These are phyloP conservation scores for Panorpa germanica DNA, from an alignment of 2,888 invertebrate species.

Conservation along the genomic window DNA sequence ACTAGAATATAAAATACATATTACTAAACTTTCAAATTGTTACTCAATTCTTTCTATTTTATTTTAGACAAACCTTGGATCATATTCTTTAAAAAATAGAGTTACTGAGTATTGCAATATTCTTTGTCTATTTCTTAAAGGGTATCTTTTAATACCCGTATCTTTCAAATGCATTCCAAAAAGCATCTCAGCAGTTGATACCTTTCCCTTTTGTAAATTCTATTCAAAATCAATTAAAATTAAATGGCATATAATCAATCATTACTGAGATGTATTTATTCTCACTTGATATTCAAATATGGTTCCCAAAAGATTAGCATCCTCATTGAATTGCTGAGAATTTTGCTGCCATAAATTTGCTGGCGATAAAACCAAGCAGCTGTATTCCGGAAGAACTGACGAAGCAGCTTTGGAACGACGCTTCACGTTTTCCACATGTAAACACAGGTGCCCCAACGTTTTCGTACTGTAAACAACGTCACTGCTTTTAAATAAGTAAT, in stretches of 20 bases:
- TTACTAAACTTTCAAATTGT: constrained; percentile 6
- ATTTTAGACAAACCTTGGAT: too few species aligned
- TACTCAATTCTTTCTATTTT: constrained; percentile 18
- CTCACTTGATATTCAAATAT: constrained; percentile 68
- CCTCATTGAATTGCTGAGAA: constrained; percentile 55
- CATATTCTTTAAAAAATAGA: constrained; percentile 61
- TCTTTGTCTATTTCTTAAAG: constrained; percentile 63
- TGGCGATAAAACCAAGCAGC: constrained; percentile 79
- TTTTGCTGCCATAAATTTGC: constrained; percentile 88
- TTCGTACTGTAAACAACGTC: too few species aligned
- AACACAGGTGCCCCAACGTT: constrained; percentile 62
- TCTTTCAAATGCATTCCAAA: constrained; percentile 85
- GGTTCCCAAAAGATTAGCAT: constrained; percentile 61
- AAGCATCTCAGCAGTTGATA: constrained; percentile 71
- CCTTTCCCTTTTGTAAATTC: constrained; percentile 69
- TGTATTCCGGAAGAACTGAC: constrained; percentile 69
- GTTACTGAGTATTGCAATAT: constrained; percentile 83
- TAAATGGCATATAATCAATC: too few species aligned
- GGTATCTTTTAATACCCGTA: constrained; percentile 79
- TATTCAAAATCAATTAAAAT: constrained; percentile 24
- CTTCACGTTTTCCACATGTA: constrained; percentile 68
- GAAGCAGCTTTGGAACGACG: constrained; percentile 33
- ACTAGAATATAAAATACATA: constrained; percentile 28
- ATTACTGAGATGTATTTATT: constrained; percentile 10
- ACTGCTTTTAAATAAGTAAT: too few species aligned